Evolutionary conservation across 2,113 vertebrate genomes (phyloP), one percentile per base, ranked within the genome.

Genomic region (Tricholaema leucomelas): DNA sequence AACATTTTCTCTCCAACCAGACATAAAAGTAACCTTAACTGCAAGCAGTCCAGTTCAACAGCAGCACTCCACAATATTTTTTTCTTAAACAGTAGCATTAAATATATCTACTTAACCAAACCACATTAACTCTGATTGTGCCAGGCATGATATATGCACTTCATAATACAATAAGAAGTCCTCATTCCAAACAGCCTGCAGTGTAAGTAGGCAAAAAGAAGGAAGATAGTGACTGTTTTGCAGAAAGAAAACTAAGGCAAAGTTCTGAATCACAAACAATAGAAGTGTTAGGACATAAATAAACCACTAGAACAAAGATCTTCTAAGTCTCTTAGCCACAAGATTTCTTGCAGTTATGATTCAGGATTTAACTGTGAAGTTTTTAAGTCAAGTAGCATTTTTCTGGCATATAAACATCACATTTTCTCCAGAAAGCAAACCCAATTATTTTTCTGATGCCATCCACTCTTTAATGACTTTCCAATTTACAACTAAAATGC

Each of bases 41-140:
- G 80, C 48, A 85, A 96, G 69, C 56, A 36, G 40, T 80, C 65
- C 80, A 83, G 61, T 69, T 73, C 82, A 82, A 61, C 31, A 83
- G 64, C 60, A 90, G 64, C 69, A 66, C 8, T 86, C 83, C 13
- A 38, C 24, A 76, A 36, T 61, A 5, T 40, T 50, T 24, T 71
- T 77, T 81, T 90, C 88, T 71, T 6, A 21, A 46, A 91, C 52
- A 77, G n/a, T 27, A 79, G 42, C 73, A 90, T 90, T 88, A 88
- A 85, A 80, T 87, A 88, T 50, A 88, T 73, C 56, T 70, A n/a
- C 69, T 90, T 80, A 77, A 15, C 35, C 88, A 93, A 94, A 81
- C 27, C 42, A 88, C 36, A 86, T 86, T 83, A 95, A 73, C 42
- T 84, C 69, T 78, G 33, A 31, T 35, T 38, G 42, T 78, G 73